Conservation (phyloP, 2,888 invertebrate species). For the Acanthacorydalis orientalis region DNA sequence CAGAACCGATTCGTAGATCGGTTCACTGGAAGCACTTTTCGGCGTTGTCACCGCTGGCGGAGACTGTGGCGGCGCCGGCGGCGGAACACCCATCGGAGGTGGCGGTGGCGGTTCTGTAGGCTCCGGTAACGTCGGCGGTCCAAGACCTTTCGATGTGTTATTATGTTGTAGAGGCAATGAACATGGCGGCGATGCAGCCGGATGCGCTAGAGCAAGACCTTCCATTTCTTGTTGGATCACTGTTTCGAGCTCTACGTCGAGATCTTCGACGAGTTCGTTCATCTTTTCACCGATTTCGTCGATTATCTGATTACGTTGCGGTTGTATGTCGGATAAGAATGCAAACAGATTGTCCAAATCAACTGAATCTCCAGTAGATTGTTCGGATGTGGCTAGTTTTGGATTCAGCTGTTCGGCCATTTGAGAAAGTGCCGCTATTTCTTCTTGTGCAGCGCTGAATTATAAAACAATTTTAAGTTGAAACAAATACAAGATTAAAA, state of each 20-base stretch:
- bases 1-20: conserved; percentile 73
- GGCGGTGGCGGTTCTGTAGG: conserved; percentile 62
- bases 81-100: conserved; percentile 33
- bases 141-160: conserved; percentile 29
- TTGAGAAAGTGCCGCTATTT: conserved; percentile 51
- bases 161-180: conserved; percentile 10
- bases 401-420: conserved; percentile 56
- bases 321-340: conserved; percentile 66
- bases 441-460: conserved; percentile 47
- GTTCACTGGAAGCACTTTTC: conserved; percentile 35
- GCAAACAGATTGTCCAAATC: conserved; percentile 82
- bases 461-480: background rate
- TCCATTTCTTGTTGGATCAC: conserved; percentile 45
- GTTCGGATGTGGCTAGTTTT: conserved; percentile 29
- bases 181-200: conserved; percentile 14
- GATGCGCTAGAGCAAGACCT: conserved; percentile 29
- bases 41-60: conserved; percentile 14
- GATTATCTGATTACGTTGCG: conserved; percentile 41
- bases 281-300: conserved; percentile 74
- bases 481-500: background rate
- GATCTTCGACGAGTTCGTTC: conserved; percentile 65
- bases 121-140: conserved; percentile 51
- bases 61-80: conserved; percentile 36
- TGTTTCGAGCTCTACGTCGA: conserved; percentile 58
- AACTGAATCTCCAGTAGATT: conserved; percentile 41